Percentiles rank a stretch among this genome's conserved stretches.
phyloP scores from a whole-genome alignment of 1,140 invertebrate genomes.

The Musca vetustissima region DNA sequence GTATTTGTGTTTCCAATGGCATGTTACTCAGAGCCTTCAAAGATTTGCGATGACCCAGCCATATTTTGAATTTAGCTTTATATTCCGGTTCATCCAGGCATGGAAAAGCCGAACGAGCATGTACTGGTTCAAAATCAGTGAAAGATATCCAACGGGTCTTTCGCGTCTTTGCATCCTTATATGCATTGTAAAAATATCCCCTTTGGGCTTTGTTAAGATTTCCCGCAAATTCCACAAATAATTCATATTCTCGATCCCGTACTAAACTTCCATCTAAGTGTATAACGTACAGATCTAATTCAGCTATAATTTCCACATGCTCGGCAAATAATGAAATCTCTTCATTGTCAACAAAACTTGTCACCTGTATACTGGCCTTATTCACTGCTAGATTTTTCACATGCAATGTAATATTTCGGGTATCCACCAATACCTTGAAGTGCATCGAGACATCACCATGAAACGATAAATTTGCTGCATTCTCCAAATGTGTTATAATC shows the following conservation, averaged over 20 bases:
- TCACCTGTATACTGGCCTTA: slow-evolving; percentile 54
- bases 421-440: slow-evolving; percentile 59
- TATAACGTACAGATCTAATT: slow-evolving; percentile 70
- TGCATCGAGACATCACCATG: slow-evolving; percentile 64
- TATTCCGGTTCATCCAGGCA: slow-evolving; percentile 93
- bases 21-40: slow-evolving; percentile 82
- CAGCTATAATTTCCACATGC: slow-evolving; percentile 57
- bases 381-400: slow-evolving; percentile 62
- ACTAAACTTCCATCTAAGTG: slow-evolving; percentile 58
- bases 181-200: slow-evolving; percentile 82
- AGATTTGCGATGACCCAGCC: slow-evolving; percentile 66
- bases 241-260: slow-evolving; percentile 60
- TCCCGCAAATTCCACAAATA: slow-evolving; percentile 69
- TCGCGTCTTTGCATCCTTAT: slow-evolving; percentile 66
- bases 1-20: slow-evolving; percentile 59
- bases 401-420: slow-evolving; percentile 71
- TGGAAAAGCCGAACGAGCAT: slow-evolving; percentile 87
- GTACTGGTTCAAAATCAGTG: slow-evolving; percentile 86
- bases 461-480: slow-evolving; percentile 46
- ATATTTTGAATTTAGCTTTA: slow-evolving; percentile 83
- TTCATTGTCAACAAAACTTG: neutral
- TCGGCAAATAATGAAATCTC: slow-evolving; percentile 31
- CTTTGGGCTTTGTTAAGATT: slow-evolving; percentile 65
- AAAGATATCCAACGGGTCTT: slow-evolving; percentile 65
- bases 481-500: slow-evolving; percentile 62